Conservation (phyloP, 2,888 invertebrate genomes). For the Limnephilus rhombicus region DNA sequence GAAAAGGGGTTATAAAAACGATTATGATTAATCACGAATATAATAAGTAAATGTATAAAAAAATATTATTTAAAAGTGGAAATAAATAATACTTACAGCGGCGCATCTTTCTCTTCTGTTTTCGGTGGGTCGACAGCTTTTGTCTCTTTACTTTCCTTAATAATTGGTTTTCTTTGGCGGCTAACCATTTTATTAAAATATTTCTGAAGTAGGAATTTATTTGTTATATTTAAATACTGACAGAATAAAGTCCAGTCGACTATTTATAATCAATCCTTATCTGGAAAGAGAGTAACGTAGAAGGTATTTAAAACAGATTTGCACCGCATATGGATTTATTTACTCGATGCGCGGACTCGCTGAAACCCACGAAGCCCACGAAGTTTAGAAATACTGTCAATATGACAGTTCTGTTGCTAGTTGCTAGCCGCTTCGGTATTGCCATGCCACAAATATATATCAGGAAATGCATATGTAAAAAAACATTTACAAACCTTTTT, state of each 20-base stretch:
- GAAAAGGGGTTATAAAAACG: background rate
- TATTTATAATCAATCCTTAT: background rate
- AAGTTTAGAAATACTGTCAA: background rate
- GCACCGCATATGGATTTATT: background rate
- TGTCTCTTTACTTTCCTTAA: conserved; percentile 39
- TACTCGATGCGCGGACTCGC: background rate
- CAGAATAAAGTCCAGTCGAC: background rate
- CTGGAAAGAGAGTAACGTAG: background rate
- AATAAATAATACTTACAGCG: conserved; percentile 46
- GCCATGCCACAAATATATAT: background rate
- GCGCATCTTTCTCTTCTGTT: conserved; percentile 44
- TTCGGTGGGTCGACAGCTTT: conserved; percentile 52
- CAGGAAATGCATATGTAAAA: no score
- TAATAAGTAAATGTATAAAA: background rate
- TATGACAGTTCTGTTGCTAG: background rate
- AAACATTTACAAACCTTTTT: no score
- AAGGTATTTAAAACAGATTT: background rate
- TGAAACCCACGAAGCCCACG: background rate
- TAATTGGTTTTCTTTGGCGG: conserved; percentile 54
- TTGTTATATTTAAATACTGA: background rate
- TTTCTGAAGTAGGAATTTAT: conserved; percentile 3
- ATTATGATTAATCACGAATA: background rate
- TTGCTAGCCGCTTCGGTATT: background rate
- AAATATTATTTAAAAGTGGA: background rate
- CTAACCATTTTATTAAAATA: conserved; percentile 45